phyloP scores from a whole-genome alignment of 2,888 invertebrate species.

The Amphimallon solstitiale region DNA sequence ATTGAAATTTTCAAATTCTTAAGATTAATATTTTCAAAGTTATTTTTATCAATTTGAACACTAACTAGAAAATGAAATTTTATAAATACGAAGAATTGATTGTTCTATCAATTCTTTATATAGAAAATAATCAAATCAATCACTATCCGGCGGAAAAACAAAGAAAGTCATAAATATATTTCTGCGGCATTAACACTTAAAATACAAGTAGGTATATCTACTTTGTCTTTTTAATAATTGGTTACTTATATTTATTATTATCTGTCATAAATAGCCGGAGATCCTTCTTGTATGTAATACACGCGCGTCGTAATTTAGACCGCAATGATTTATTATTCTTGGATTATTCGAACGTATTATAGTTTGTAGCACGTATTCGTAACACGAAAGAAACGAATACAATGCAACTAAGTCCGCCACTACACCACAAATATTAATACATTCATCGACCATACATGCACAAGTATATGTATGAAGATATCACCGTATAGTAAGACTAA shows the following conservation, averaged over 20 bases:
- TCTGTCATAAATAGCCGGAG: background rate
- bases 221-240: background rate
- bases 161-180: no score
- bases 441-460: background rate
- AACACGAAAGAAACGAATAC: slow-evolving; percentile 1
- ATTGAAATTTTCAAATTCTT: no score
- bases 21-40: no score
- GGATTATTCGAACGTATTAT: slow-evolving; percentile 12
- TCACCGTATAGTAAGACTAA: slow-evolving; percentile 25
- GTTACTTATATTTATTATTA: background rate
- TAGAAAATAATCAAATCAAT: no score
- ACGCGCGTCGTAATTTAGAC: background rate
- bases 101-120: no score
- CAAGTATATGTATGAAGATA: slow-evolving; percentile 34
- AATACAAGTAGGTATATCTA: background rate
- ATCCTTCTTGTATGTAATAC: background rate
- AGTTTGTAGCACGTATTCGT: slow-evolving; percentile 14
- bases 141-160: no score
- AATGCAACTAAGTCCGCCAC: slow-evolving; percentile 8
- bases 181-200: no score
- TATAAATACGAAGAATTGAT: no score
- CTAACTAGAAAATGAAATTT: no score
- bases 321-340: slow-evolving; percentile 5
- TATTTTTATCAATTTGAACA: no score
- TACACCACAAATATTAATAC: slow-evolving; percentile 6